Conservation (phyloP, 2,113 vertebrate genomes). For the Prinia subflava region DNA sequence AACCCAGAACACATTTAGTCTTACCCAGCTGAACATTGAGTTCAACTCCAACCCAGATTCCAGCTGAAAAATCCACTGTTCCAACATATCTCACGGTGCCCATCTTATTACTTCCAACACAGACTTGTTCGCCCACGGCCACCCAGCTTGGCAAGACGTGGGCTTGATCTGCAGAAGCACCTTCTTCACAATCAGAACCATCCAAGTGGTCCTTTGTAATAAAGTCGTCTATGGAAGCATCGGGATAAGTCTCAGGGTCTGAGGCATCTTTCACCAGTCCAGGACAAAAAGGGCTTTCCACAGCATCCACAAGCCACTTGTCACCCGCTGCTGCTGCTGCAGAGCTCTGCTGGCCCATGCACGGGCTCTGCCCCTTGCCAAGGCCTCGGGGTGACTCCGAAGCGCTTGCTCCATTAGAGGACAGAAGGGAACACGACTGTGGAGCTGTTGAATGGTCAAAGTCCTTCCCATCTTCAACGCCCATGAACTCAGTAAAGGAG, state of each 20-base stretch:
- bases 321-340: background rate
- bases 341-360: background rate
- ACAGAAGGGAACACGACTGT: constrained; percentile 18
- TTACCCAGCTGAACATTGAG: constrained; percentile 81
- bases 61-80: constrained; percentile 83
- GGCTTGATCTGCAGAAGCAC: constrained; percentile 64
- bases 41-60: constrained; percentile 83
- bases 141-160: constrained; percentile 71
- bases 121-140: constrained; percentile 78
- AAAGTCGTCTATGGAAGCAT: constrained; percentile 28
- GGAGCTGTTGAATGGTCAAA: constrained; percentile 69
- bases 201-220: constrained; percentile 43
- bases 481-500: constrained; percentile 94
- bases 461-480: constrained; percentile 83
- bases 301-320: background rate
- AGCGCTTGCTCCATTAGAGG: background rate
- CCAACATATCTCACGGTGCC: constrained; percentile 79
- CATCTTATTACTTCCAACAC: constrained; percentile 76
- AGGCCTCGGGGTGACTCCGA: background rate
- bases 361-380: background rate
- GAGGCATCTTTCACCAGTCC: background rate
- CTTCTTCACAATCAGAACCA: constrained; percentile 72
- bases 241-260: background rate
- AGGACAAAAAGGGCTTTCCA: background rate
- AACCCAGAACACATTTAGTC: background rate